Conservation (phyloP, 2,888 invertebrate genomes). For the Oscheius sp. region DNA sequence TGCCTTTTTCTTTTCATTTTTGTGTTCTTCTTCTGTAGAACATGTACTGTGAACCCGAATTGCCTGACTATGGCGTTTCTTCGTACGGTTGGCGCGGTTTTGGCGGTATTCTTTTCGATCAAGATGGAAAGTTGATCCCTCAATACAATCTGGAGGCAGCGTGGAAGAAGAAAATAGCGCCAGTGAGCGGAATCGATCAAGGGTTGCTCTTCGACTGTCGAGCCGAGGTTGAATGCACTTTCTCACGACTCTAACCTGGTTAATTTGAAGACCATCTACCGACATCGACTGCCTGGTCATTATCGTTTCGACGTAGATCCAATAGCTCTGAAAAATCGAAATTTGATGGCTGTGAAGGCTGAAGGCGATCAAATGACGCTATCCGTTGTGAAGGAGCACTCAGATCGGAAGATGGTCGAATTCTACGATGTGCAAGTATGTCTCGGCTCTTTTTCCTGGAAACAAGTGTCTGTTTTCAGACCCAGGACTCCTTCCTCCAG, state of each 20-base stretch:
- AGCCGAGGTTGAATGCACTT: neutral
- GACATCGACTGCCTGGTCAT: conserved; percentile 42
- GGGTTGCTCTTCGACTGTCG: conserved; percentile 5
- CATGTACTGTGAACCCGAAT: conserved; percentile 39
- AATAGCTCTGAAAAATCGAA: conserved; percentile 40
- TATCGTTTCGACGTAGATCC: conserved; percentile 29
- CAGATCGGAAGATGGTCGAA: conserved; percentile 32
- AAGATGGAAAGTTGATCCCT: conserved; percentile 37
- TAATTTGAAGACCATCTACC: conserved; percentile 27
- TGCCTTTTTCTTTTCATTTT: neutral
- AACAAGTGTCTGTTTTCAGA: neutral
- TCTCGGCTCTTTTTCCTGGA: conserved; percentile 3
- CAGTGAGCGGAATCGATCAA: conserved; percentile 18
- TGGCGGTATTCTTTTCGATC: conserved; percentile 42
- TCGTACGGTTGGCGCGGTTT: conserved; percentile 48
- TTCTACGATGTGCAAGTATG: conserved; percentile 8
- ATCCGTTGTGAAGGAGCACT: conserved; percentile 35
- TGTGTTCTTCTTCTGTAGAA: neutral
- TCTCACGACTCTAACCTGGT: neutral
- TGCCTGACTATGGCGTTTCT: conserved; percentile 41
- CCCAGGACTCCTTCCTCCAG: neutral
- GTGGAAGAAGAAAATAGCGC: conserved; percentile 35
- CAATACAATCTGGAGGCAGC: conserved; percentile 53
- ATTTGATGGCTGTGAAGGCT: conserved; percentile 42
- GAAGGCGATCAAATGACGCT: conserved; percentile 11